Conservation (phyloP, 2,888 invertebrate genomes). For the Lymantria monacha region DNA sequence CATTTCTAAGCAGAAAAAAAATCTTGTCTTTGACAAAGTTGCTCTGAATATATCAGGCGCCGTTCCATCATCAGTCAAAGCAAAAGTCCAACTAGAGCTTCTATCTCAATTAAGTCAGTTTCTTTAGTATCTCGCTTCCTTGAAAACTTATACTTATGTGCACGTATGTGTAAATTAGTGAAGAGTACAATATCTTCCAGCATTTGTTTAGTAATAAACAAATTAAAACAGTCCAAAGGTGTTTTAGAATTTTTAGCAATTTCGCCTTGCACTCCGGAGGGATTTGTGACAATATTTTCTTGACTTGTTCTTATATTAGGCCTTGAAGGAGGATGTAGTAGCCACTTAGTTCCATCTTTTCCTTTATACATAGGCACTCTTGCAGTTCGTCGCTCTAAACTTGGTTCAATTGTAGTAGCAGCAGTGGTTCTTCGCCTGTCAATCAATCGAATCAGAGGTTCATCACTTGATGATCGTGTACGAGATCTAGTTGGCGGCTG, state of each 20-base stretch:
- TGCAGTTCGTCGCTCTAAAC: background rate
- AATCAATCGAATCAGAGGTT: background rate
- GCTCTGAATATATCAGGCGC: background rate
- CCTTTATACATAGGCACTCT: background rate
- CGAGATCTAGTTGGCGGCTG: background rate
- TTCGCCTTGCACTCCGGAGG: background rate
- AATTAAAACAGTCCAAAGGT: background rate
- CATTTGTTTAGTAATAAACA: background rate
- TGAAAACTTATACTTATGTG: slow-evolving; percentile 1
- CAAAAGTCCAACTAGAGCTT: background rate
- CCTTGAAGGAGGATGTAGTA: background rate
- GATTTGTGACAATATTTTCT: background rate
- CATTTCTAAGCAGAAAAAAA: background rate
- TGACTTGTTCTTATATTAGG: background rate
- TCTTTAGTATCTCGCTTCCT: slow-evolving; percentile 7
- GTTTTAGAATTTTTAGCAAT: background rate
- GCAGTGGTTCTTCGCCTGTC: background rate
- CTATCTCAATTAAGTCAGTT: background rate
- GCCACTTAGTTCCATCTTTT: background rate
- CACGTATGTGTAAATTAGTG: background rate
- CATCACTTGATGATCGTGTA: background rate
- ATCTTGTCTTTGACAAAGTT: background rate
- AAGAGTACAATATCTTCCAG: background rate
- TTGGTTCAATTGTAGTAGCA: background rate
- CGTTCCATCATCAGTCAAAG: background rate